Conservation (phyloP, 2,797 vertebrate genomes). For the Ataeniobius toweri region DNA sequence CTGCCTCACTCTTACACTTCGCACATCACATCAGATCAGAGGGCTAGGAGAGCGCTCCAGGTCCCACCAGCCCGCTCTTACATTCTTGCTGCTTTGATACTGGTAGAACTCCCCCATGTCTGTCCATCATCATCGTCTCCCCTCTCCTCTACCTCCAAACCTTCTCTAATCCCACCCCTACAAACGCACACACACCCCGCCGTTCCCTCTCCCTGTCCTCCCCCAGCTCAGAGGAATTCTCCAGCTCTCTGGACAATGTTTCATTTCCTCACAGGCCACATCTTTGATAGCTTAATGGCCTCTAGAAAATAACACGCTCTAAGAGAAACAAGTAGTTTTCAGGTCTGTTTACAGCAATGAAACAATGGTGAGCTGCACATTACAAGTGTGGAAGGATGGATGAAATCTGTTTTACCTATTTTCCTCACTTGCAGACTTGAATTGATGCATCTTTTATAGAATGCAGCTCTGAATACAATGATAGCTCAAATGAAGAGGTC, state of each 20-base stretch:
- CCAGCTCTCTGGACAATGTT: slow-evolving; percentile 87
- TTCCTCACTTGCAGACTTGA: not conserved
- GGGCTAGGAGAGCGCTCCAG: slow-evolving; percentile 70
- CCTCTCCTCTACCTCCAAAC: slow-evolving; percentile 67
- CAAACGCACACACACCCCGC: slow-evolving; percentile 24
- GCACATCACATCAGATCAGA: slow-evolving; percentile 77
- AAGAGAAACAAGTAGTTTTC: slow-evolving; percentile 49
- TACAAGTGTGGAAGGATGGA: slow-evolving; percentile 17
- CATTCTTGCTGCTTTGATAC: slow-evolving; percentile 85
- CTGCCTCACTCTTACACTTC: slow-evolving; percentile 69
- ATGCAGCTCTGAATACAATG: slow-evolving; percentile 37
- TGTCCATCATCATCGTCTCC: slow-evolving; percentile 84
- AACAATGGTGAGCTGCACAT: slow-evolving; percentile 18
- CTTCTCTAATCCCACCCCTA: slow-evolving; percentile 55
- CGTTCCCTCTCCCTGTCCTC: slow-evolving; percentile 65
- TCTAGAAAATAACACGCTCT: slow-evolving; percentile 57
- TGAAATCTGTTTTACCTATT: slow-evolving; percentile 1
- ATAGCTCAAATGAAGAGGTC: slow-evolving; percentile 38
- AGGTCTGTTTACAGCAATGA: slow-evolving; percentile 30
- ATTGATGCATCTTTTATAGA: slow-evolving; percentile 39
- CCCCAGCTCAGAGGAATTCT: slow-evolving; percentile 82
- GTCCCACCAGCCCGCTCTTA: slow-evolving; percentile 69
- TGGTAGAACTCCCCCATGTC: slow-evolving; percentile 73
- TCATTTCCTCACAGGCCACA: slow-evolving; percentile 79
- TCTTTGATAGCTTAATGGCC: slow-evolving; percentile 85